Conservation (phyloP, 2,888 invertebrate species). For the Drosophila neotestacea region DNA sequence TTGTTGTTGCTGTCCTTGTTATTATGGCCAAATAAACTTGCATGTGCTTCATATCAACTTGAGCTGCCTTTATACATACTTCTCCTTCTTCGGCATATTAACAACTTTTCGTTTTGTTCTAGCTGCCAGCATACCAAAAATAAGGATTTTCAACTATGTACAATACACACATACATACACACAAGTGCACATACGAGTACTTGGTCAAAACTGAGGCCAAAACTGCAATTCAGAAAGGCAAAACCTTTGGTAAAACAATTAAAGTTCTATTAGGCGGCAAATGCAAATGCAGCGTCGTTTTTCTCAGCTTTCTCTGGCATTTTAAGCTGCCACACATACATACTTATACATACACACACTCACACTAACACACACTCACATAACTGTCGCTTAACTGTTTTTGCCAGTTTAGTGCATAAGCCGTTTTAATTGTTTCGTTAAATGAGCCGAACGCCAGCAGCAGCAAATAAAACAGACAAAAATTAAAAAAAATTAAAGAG, state of each 20-base stretch:
- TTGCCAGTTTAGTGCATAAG: constrained; percentile 72
- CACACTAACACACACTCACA: constrained; percentile 11
- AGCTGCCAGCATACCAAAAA: constrained; percentile 21
- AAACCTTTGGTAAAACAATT: constrained; percentile 61
- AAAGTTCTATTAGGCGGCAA: constrained; percentile 79
- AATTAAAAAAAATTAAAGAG: too few relatives aligned
- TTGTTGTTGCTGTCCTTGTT: constrained; percentile 12
- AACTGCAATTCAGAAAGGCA: constrained; percentile 14
- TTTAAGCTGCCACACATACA: constrained; percentile 39
- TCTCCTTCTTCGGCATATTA: constrained; percentile 1
- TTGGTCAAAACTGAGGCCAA: constrained; percentile 1
- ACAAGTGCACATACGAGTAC: background rate
- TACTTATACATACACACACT: constrained; percentile 16
- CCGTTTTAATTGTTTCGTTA: constrained; percentile 78
- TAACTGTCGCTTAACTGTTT: constrained; percentile 71
- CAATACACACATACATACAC: constrained; percentile 5
- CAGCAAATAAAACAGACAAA: constrained; percentile 17
- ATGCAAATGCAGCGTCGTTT: constrained; percentile 63
- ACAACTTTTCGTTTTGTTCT: constrained; percentile 22
- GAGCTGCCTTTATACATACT: constrained; percentile 17
- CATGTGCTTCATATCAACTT: constrained; percentile 36
- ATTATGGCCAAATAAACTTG: constrained; percentile 59
- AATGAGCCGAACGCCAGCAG: constrained; percentile 61
- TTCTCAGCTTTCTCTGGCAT: constrained; percentile 37
- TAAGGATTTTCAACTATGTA: constrained; percentile 32